Conservation (phyloP, 2,797 vertebrate species). For the Pagetopsis macropterus region DNA sequence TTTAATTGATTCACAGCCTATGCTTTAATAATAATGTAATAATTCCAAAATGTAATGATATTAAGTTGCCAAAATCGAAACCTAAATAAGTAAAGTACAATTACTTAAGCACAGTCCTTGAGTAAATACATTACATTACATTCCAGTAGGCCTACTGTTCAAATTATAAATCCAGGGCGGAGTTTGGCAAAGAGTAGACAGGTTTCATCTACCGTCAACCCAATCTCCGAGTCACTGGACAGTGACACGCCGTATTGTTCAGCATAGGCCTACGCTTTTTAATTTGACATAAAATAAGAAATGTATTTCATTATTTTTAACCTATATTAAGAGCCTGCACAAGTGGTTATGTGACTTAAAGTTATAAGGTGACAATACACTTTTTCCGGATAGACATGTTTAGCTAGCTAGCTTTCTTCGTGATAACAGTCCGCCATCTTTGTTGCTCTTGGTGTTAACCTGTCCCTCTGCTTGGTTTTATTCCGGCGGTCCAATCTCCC, state of each 20-base stretch:
- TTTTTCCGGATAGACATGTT: neutral
- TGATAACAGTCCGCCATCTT: constrained; percentile 56
- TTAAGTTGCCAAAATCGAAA: neutral
- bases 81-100: neutral
- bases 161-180: too few relatives aligned
- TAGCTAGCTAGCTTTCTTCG: neutral
- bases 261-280: neutral
- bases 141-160: too few relatives aligned
- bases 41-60: neutral
- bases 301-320: too few relatives aligned
- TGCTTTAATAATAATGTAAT: too few relatives aligned
- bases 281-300: neutral
- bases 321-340: rapidly evolving
- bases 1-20: too few relatives aligned
- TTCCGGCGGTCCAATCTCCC: neutral
- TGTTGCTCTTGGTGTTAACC: neutral
- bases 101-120: neutral
- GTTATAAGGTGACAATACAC: rapidly evolving
- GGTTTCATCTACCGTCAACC: neutral
- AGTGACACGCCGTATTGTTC: neutral
- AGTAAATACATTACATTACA: neutral
- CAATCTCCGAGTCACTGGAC: neutral
- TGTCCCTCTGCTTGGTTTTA: neutral
- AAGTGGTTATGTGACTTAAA: rapidly evolving
- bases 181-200: too few relatives aligned